These are phyloP conservation scores for Stichopus chloronotus DNA, from an alignment of 35 echinoderm and acorn worm species.

Conservation along the genomic window DNA sequence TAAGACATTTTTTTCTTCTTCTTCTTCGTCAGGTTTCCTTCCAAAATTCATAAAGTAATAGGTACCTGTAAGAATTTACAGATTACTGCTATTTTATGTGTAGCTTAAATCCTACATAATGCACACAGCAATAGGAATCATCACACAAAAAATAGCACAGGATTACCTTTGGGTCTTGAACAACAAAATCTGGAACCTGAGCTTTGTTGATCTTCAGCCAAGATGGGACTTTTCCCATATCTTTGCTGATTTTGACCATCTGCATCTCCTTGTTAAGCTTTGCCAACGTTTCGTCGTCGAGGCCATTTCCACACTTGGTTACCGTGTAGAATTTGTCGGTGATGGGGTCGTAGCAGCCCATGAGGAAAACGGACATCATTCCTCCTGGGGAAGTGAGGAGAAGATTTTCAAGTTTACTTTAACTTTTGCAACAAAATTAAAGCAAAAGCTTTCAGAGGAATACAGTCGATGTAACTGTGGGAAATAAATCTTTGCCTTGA, in stretches of 20 bases:
- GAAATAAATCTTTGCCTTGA: too few species aligned
- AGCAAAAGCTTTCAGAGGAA: too few species aligned
- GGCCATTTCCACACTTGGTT: constrained; percentile 89
- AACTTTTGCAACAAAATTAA: too few species aligned
- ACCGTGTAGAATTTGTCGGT: constrained; percentile 77
- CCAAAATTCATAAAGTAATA: too few species aligned
- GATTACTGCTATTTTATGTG: too few species aligned
- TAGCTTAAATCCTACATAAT: too few species aligned
- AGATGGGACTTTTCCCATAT: constrained; percentile 73
- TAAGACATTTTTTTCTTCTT: too few species aligned
- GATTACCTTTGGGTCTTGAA: constrained; percentile 93
- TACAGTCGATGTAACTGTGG: too few species aligned
- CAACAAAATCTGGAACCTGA: constrained; percentile 92
- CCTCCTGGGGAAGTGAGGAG: constrained; percentile 62
- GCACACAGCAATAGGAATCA: too few species aligned
- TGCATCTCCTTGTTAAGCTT: constrained; percentile 80
- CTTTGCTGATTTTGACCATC: constrained; percentile 91
- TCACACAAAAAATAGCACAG: neutral
- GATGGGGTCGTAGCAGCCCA: constrained; percentile 82
- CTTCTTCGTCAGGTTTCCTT: too few species aligned
- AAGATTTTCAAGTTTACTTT: neutral
- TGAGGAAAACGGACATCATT: constrained; percentile 94
- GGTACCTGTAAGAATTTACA: too few species aligned
- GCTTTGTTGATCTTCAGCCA: constrained; percentile 85
- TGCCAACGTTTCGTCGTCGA: constrained; percentile 88